phyloP scores from a whole-genome alignment of 2,797 vertebrate species.

The Thaleichthys pacificus region DNA sequence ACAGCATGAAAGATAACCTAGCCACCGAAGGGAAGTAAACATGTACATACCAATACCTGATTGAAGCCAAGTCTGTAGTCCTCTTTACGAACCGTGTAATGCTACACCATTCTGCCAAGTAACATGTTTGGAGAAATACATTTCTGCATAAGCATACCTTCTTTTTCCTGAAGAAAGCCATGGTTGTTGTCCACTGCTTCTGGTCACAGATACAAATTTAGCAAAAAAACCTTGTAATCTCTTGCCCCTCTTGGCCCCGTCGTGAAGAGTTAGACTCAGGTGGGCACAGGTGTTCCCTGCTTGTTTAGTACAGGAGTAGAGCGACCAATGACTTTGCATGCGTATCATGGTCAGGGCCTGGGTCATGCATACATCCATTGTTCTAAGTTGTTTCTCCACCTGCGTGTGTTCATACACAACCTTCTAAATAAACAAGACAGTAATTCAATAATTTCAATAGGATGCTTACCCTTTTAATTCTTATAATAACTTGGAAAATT shows the following conservation, averaged over 20 bases:
- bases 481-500: conserved; percentile 60
- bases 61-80: no score
- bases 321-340: no score
- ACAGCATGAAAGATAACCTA: no score
- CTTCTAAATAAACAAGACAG: neutral
- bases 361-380: neutral
- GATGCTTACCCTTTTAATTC: conserved; percentile 4
- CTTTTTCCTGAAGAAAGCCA: conserved; percentile 44
- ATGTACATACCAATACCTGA: no score
- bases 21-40: no score
- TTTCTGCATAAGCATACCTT: neutral
- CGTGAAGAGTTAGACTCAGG: no score
- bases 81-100: neutral
- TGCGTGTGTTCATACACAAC: no score
- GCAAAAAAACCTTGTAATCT: no score
- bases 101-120: no score
- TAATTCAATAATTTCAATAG: neutral
- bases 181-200: neutral
- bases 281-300: no score
- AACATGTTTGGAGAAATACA: neutral
- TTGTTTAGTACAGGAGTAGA: no score
- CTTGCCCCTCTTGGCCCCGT: no score
- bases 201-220: neutral
- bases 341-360: neutral
- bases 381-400: neutral